A percentile compares a stretch with the other conserved stretches of the same genome.
These are phyloP conservation scores for Pyxicephalus adspersus DNA, from an alignment of 2,113 vertebrate genomes.

Conservation along the genomic window DNA sequence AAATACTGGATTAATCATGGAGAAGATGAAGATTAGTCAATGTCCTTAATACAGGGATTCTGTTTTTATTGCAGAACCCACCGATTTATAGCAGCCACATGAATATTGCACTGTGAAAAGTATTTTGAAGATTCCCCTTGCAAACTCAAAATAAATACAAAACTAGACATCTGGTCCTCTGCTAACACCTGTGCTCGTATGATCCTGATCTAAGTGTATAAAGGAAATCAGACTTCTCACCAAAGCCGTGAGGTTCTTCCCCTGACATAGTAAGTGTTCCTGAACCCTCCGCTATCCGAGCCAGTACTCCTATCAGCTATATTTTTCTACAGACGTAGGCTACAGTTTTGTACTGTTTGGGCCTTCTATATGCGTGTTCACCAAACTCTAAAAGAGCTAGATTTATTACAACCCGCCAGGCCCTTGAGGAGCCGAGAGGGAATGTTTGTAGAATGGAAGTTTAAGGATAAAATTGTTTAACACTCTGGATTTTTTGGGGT, in stretches of 20 bases:
- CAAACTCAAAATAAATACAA: neutral
- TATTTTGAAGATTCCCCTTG: neutral
- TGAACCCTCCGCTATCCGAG: neutral
- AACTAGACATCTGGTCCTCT: constrained; percentile 2
- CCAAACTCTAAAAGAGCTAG: neutral
- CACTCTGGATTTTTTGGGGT: neutral
- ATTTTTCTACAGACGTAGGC: constrained; percentile 3
- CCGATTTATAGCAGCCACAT: neutral
- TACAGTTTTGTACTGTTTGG: constrained; percentile 7
- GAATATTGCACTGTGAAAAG: neutral
- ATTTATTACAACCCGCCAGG: constrained; percentile 1
- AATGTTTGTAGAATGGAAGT: constrained; percentile 43
- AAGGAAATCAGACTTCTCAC: neutral
- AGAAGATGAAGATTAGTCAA: too few species aligned
- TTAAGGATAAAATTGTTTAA: constrained; percentile 6
- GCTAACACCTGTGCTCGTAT: neutral
- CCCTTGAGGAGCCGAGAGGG: constrained; percentile 25
- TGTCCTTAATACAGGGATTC: too few species aligned
- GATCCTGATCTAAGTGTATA: neutral
- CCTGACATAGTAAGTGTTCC: neutral
- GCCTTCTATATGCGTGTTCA: constrained; percentile 31
- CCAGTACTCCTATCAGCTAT: neutral
- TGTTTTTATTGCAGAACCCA: neutral
- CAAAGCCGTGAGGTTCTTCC: constrained; percentile 13
- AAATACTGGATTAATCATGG: too few species aligned